Evolutionary conservation across 2,797 vertebrate species (phyloP).

Genomic region (Sebastes nivosus): DNA sequence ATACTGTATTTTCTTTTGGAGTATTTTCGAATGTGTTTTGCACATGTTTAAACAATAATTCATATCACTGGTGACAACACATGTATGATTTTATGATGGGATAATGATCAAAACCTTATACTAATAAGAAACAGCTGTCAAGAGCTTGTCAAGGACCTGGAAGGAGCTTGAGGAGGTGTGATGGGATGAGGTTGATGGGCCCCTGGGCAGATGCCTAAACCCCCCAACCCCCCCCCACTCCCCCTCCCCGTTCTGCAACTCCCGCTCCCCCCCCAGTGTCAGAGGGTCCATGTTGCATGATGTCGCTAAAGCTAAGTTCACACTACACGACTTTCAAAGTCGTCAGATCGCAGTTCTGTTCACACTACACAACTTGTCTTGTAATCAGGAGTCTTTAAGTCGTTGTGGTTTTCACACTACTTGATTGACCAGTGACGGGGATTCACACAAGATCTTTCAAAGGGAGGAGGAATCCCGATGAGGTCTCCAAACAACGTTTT

Average conservation of each 20-base stretch:
- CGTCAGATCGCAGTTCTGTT: too few species aligned
- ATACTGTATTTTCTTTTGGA: not conserved
- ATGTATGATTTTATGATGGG: not conserved
- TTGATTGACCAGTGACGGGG: too few species aligned
- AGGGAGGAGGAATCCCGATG: too few species aligned
- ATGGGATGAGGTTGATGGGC: not conserved
- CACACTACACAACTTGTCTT: too few species aligned
- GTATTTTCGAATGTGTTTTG: not conserved
- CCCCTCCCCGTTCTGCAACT: not conserved
- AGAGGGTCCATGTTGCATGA: not conserved
- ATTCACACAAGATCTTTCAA: too few species aligned
- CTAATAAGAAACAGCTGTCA: not conserved
- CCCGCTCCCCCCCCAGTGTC: not conserved
- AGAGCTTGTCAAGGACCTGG: not conserved
- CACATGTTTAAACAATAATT: not conserved
- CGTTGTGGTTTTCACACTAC: too few species aligned
- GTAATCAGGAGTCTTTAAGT: too few species aligned
- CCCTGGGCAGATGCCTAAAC: not conserved
- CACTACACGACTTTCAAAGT: too few species aligned
- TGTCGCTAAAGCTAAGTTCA: not conserved
- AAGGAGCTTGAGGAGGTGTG: not conserved
- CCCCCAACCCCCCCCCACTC: too few species aligned
- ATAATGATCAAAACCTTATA: not conserved
- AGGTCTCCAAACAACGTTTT: too few species aligned
- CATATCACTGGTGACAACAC: not conserved